Conservation (phyloP, 2,113 vertebrate species). For the Physeter macrocephalus region DNA sequence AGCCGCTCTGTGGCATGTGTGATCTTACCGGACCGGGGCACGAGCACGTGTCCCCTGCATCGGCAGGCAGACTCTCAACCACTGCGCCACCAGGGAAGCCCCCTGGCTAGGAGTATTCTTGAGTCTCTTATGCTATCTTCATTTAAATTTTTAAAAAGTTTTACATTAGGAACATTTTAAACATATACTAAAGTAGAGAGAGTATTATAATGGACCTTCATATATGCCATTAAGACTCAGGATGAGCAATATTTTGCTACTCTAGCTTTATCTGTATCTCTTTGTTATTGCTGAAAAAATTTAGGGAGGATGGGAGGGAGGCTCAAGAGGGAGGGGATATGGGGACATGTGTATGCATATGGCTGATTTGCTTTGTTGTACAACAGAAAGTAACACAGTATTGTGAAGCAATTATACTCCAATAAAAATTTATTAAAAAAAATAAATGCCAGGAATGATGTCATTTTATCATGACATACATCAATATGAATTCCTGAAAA, state of each 20-base stretch:
- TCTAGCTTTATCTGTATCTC: neutral
- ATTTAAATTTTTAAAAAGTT: neutral
- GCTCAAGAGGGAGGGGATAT: too few species aligned
- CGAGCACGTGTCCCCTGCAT: too few species aligned
- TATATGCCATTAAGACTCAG: neutral
- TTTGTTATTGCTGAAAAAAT: neutral
- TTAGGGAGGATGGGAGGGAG: neutral
- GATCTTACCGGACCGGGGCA: too few species aligned
- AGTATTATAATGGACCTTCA: neutral
- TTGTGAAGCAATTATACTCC: too few species aligned
- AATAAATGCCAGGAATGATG: neutral
- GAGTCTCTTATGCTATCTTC: neutral
- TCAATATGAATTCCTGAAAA: neutral
- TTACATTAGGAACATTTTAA: neutral
- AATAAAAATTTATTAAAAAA: too few species aligned
- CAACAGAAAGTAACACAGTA: too few species aligned
- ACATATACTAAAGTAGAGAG: neutral
- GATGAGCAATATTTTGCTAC: neutral
- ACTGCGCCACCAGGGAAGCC: too few species aligned
- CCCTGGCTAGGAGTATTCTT: neutral
- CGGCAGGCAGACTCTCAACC: too few species aligned
- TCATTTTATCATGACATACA: neutral
- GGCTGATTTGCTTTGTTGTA: too few species aligned
- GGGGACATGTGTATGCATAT: too few species aligned
- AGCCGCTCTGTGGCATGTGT: too few species aligned